Evolutionary conservation across 2,797 vertebrate genomes (phyloP), one percentile per base, ranked within the genome.

Genomic region (Coranthus polyacanthus): DNA sequence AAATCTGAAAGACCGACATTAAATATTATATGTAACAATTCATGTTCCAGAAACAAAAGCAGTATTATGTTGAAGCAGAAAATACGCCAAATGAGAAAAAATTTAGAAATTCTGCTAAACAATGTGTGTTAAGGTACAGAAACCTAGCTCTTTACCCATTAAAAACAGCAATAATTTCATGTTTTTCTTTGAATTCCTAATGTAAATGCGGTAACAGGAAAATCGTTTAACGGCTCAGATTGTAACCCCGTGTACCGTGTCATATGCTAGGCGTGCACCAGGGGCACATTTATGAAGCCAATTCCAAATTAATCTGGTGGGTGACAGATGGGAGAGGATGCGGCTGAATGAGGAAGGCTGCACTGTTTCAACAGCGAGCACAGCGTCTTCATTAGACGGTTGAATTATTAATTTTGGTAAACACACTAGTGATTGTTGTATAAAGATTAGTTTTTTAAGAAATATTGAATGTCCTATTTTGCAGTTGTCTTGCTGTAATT

Each of bases 381-480:
- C 2, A 42, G 20, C 17, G 63, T 68, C 61, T 78, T 74, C 61
- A 84, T 81, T 72, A 68, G 20, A 32, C 10, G 17, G 12, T 52
- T 85, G 54, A 83, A 86, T 88, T 78, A 83, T 82, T 88, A 17
- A 87, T 75, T 61, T 50, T 43, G 46, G 75, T 86, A 73, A 87
- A 89, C 70, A 86, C 83, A 82, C 69, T 45, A 37, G 44, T 18
- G 44, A 73, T 77, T 78, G 59, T 71, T 70, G 37, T 53, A 64
- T 26, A 65, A 62, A 46, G 32, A 72, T 39, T 29, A 65, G 34
- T 53, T 82, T 43, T 60, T 75, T 36, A 56, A 79, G 42, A 79
- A 64, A 77, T 64, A 70, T 20, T 22, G 44, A 76, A 65, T 59
- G 50, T 69, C 60, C 42, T 52, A 38, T 63, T 81, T 71, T 85